Evolutionary conservation across 2,888 invertebrate genomes (phyloP).

Genomic region (Micropterix aruncella): DNA sequence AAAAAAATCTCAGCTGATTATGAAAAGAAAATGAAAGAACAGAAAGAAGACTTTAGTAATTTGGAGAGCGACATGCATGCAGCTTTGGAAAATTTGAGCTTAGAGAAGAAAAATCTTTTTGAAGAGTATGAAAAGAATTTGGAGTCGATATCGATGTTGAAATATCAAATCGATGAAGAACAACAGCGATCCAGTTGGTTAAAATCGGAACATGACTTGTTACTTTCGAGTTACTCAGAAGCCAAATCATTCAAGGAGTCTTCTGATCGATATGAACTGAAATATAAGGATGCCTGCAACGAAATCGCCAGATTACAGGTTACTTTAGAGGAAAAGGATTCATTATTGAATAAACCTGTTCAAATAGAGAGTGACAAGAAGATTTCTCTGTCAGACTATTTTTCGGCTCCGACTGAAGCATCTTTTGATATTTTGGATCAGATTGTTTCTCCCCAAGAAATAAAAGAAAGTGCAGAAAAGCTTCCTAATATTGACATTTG

Average conservation of each 20-base stretch:
- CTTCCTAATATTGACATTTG: background rate
- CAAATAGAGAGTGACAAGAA: constrained; percentile 1
- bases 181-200: constrained; percentile 20
- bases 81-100: constrained; percentile 31
- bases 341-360: background rate
- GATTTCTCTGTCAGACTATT: background rate
- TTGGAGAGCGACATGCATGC: constrained; percentile 31
- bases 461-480: constrained; percentile 3
- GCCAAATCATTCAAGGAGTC: constrained; percentile 2
- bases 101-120: constrained; percentile 31
- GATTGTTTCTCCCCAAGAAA: constrained; percentile 17
- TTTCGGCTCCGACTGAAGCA: background rate
- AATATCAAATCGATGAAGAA: constrained; percentile 17
- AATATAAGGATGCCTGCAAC: background rate
- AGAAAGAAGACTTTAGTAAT: constrained; percentile 29
- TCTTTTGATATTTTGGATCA: constrained; percentile 19
- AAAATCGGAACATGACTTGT: constrained; percentile 21
- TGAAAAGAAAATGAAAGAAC: constrained; percentile 26
- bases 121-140: constrained; percentile 27
- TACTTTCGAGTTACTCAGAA: constrained; percentile 5
- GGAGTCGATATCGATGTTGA: constrained; percentile 6
- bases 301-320: background rate
- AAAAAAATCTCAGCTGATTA: constrained; percentile 24
- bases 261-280: background rate
- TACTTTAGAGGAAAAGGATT: background rate